Evolutionary conservation across 2,888 invertebrate species (phyloP), one percentile per base, ranked within the genome.

Genomic region (Aporophyla nigra): DNA sequence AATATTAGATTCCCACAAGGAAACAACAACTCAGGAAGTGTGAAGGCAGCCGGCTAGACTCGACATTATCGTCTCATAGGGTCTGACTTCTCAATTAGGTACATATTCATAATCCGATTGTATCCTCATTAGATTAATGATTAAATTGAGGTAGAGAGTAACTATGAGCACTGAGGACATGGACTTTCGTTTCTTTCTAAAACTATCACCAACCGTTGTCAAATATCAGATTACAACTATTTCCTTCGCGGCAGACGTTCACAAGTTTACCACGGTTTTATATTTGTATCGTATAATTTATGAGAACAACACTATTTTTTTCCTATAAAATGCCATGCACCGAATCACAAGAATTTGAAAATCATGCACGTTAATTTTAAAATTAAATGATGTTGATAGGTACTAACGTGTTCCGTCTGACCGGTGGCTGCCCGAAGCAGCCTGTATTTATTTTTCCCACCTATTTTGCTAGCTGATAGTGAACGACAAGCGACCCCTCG

Each of bases 381-480:
- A 53, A 62, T n/a, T 7, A 49, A 71, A 58, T 70, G 27, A 40
- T 46, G 54, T n/a, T 68, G n/a, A 59, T 72, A 27, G 19, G 43
- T 72, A 86, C 87, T 77, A 82, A 86, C 86, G 40, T 51, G 59
- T 54, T 46, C 71, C 19, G 58, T 10, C 5, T 19, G 75, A 12
- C 61, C 21, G 24, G 43, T 53, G 49, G 84, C 24, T 66, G 75
- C 51, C n/a, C 67, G 59, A 6, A 86, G 75, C 40, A 72, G 62
- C 62, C 66, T 72, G 53, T 86, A 87, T 40, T 73, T 84, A 43
- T 85, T 84, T 65, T 62, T 78, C 54, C 68, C 80, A 40, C 74
- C 65, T 33, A 85, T 82, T 56, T 74, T 71, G 58, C 54, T 70
- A 16, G 59, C 71, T 68, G 59, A 24, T 33, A 70, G 59, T 40